A percentile compares a stretch with the other conserved stretches of the same genome.
phyloP scores from a whole-genome alignment of 2,888 invertebrate genomes.

The Ernsta delagoae region DNA sequence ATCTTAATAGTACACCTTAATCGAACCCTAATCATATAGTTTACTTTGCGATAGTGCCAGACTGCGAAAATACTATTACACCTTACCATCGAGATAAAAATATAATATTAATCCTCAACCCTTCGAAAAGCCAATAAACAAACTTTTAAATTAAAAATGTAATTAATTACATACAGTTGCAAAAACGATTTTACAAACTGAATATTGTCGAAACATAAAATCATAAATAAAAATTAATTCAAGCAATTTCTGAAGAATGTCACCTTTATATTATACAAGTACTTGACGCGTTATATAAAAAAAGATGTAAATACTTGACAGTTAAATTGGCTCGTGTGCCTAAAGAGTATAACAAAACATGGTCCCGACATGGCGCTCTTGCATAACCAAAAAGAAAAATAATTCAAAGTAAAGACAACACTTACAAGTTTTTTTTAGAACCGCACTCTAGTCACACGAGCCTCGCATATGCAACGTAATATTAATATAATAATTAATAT shows the following conservation, averaged over 20 bases:
- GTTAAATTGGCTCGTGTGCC: constrained; percentile 17
- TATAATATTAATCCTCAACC: constrained; percentile 56
- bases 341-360: constrained; percentile 36
- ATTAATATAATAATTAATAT: too few relatives aligned
- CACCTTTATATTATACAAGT: constrained; percentile 42
- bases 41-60: constrained; percentile 67
- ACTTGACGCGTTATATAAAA: constrained; percentile 41
- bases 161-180: constrained; percentile 45
- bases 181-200: constrained; percentile 16
- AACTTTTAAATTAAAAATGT: constrained; percentile 45
- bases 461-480: constrained; percentile 18
- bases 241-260: constrained; percentile 15
- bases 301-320: constrained; percentile 13
- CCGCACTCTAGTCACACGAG: constrained; percentile 23
- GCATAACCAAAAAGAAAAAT: constrained; percentile 3
- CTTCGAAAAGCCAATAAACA: constrained; percentile 51
- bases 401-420: neutral
- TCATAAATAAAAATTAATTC: constrained; percentile 8
- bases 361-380: constrained; percentile 45
- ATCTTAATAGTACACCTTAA: constrained; percentile 72
- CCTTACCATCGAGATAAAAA: constrained; percentile 58
- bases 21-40: constrained; percentile 67
- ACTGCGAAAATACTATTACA: constrained; percentile 66
- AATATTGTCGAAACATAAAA: constrained; percentile 14
- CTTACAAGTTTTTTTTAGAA: constrained; percentile 1